Conservation (phyloP, 1,140 invertebrate species). For the Drosophila sp. region DNA sequence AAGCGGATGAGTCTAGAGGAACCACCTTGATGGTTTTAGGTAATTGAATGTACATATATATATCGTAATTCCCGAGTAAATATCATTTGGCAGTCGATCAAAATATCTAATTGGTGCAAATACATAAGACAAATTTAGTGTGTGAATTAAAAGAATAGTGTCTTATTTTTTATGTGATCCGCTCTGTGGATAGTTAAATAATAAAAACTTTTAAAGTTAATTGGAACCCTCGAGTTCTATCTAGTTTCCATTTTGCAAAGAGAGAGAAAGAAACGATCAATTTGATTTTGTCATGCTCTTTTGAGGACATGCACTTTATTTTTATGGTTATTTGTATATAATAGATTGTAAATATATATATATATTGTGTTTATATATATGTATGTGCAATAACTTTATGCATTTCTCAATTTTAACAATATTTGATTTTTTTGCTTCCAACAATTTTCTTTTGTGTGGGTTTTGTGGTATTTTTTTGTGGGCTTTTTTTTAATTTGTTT, state of each 20-base stretch:
- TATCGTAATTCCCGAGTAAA: not conserved
- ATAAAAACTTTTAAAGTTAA: not conserved
- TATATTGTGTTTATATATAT: conserved; percentile 32
- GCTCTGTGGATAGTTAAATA: conserved; percentile 2
- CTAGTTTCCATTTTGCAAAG: not conserved
- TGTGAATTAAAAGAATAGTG: conserved; percentile 7
- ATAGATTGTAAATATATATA: conserved; percentile 58
- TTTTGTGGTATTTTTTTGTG: not conserved
- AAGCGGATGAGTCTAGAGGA: conserved; percentile 36
- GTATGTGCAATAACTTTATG: conserved; percentile 30
- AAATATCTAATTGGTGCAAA: conserved; percentile 46
- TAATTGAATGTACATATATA: conserved; percentile 1
- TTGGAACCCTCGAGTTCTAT: no score
- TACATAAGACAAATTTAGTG: conserved; percentile 28
- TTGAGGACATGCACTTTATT: conserved; percentile 62
- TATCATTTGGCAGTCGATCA: conserved; percentile 38
- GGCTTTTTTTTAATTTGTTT: conserved; percentile 16
- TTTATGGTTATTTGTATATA: conserved; percentile 54
- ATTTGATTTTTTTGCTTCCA: conserved; percentile 15
- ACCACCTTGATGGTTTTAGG: not conserved
- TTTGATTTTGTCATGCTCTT: conserved; percentile 55
- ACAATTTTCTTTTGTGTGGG: not conserved
- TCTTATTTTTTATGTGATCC: conserved; percentile 36
- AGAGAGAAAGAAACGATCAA: not conserved
- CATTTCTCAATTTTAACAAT: conserved; percentile 46